A percentile compares a stretch with the other conserved stretches of the same genome.
Conservation (phyloP, 1,140 invertebrate species). For the Acromyrmex heyeri region DNA sequence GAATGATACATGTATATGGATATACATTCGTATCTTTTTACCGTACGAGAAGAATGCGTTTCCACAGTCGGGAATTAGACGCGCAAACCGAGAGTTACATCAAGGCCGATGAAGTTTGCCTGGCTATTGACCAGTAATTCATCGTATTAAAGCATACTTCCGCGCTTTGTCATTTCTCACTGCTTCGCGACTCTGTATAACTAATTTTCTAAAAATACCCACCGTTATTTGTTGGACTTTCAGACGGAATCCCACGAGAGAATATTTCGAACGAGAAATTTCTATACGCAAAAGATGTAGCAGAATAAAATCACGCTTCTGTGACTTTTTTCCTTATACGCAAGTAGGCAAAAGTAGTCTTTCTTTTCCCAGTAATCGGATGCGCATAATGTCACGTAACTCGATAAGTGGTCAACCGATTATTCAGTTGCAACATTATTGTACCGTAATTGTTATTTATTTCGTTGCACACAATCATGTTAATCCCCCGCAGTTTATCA, state of each 20-base stretch:
- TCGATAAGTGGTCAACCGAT: conserved; percentile 8
- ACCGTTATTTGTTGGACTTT: neutral
- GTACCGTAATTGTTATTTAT: conserved; percentile 17
- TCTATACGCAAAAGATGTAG: neutral
- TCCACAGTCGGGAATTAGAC: conserved; percentile 33
- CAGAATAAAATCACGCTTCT: neutral
- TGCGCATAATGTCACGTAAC: conserved; percentile 18
- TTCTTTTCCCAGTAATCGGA: neutral
- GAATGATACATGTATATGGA: too few species aligned
- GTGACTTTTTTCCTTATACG: neutral
- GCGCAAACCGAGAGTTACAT: neutral
- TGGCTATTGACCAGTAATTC: conserved; percentile 12
- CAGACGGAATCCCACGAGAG: neutral
- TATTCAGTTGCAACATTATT: conserved; percentile 13
- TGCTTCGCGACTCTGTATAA: neutral
- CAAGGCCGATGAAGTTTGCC: neutral
- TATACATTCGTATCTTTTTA: conserved; percentile 8
- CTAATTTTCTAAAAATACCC: conserved; percentile 13
- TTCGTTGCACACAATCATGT: conserved; percentile 11
- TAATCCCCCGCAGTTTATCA: conserved; percentile 33
- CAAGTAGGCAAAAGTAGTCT: neutral
- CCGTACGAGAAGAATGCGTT: conserved; percentile 16
- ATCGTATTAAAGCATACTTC: conserved; percentile 5
- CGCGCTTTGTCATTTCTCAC: conserved; percentile 6
- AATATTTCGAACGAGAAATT: neutral